Percentiles rank a stretch among this genome's conserved stretches.
Conservation (phyloP, 1,140 invertebrate genomes). For the Aphelenchoides avenae region DNA sequence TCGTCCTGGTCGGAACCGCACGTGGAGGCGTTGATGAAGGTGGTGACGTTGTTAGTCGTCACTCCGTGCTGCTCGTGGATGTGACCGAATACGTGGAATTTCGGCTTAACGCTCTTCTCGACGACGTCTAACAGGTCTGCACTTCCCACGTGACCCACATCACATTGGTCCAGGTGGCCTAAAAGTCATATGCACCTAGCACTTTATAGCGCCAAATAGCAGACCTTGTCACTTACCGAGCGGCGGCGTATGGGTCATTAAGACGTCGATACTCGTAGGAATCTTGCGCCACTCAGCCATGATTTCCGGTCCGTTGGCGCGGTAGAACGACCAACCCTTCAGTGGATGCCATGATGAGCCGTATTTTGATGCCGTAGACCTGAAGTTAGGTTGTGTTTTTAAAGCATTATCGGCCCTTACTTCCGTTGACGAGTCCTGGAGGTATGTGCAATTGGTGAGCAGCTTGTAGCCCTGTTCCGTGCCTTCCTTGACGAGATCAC, state of each 20-base stretch:
- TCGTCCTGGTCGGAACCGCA: conserved; percentile 25
- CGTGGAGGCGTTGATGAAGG: conserved; percentile 46
- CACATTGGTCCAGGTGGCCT: too few relatives aligned
- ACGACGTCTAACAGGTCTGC: too few relatives aligned
- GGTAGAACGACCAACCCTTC: conserved; percentile 40
- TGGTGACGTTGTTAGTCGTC: conserved; percentile 40
- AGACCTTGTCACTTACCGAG: too few relatives aligned
- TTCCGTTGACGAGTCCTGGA: conserved; percentile 39
- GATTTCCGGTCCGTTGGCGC: conserved; percentile 66
- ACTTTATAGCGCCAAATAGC: too few relatives aligned
- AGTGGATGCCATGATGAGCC: conserved; percentile 67
- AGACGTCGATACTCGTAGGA: conserved; percentile 70
- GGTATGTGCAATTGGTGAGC: conserved; percentile 48
- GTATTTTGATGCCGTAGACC: conserved; percentile 49
- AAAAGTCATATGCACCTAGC: too few relatives aligned
- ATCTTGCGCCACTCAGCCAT: conserved; percentile 75
- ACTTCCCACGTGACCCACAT: too few relatives aligned
- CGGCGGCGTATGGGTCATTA: conserved; percentile 71
- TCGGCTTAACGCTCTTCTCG: too few relatives aligned
- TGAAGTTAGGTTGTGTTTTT: too few relatives aligned
- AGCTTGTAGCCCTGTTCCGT: conserved; percentile 46
- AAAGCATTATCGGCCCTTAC: conserved; percentile 21
- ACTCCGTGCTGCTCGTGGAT: conserved; percentile 37
- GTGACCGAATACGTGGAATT: conserved; percentile 48
- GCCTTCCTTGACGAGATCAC: too few relatives aligned